These are phyloP conservation scores for Euclidia mi DNA, from an alignment of 2,888 invertebrate genomes.

Conservation along the genomic window DNA sequence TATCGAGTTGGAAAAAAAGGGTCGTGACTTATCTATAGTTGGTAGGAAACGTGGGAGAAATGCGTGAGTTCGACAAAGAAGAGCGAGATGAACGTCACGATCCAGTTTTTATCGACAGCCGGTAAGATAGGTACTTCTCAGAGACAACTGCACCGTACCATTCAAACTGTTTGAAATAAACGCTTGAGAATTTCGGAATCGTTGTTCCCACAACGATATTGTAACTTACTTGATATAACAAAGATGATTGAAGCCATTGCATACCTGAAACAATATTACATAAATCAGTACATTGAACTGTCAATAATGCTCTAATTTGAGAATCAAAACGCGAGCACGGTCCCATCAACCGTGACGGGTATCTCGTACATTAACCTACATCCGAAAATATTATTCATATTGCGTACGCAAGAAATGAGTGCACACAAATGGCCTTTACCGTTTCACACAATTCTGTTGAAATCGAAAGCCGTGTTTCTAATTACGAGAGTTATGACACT, in stretches of 20 bases:
- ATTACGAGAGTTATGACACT: slow-evolving; percentile 63
- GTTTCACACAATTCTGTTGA: slow-evolving; percentile 79
- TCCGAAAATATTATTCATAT: slow-evolving; percentile 76
- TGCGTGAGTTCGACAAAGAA: slow-evolving; percentile 64
- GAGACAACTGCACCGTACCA: slow-evolving; percentile 32
- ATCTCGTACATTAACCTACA: slow-evolving; percentile 83
- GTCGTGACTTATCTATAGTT: slow-evolving; percentile 70
- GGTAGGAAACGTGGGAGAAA: slow-evolving; percentile 77
- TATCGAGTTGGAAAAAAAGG: slow-evolving; percentile 54
- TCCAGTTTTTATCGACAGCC: slow-evolving; percentile 72
- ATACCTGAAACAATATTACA: slow-evolving; percentile 72
- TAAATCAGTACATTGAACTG: slow-evolving; percentile 52
- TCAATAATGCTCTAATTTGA: slow-evolving; percentile 49
- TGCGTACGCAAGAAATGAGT: slow-evolving; percentile 80
- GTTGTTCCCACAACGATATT: slow-evolving; percentile 41
- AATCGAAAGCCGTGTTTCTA: slow-evolving; percentile 77
- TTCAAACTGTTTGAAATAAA: slow-evolving; percentile 34
- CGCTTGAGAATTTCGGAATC: slow-evolving; percentile 18
- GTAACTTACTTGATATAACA: slow-evolving; percentile 43
- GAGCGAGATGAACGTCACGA: slow-evolving; percentile 66
- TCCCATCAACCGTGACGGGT: slow-evolving; percentile 68
- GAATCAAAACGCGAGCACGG: slow-evolving; percentile 32
- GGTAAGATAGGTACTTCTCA: slow-evolving; percentile 56
- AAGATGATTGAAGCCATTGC: slow-evolving; percentile 44
- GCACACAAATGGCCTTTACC: slow-evolving; percentile 70